Conservation (phyloP, 1,140 invertebrate species). For the Leptopilina clavipes region DNA sequence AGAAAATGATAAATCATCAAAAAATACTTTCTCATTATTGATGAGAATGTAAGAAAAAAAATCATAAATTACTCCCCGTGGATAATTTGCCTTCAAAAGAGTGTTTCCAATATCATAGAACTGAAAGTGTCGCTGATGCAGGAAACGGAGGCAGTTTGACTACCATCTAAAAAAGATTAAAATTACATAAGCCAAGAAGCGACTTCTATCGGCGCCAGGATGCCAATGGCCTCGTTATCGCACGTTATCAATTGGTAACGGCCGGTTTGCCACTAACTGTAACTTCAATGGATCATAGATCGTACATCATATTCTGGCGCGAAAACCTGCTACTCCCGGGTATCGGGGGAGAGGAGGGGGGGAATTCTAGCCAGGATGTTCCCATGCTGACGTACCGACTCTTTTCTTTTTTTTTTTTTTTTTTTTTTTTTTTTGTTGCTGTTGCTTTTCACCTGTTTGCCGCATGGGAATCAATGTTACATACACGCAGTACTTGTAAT, state of each 20-base stretch:
- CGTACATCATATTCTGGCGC: slow-evolving; percentile 62
- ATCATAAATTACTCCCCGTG: too few relatives aligned
- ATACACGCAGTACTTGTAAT: slow-evolving; percentile 47
- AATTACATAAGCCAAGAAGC: slow-evolving; percentile 29
- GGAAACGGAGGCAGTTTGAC: slow-evolving; percentile 19
- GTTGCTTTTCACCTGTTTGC: slow-evolving; percentile 46
- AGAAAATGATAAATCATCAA: too few relatives aligned
- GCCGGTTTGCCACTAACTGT: slow-evolving; percentile 65
- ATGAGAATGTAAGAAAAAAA: too few relatives aligned
- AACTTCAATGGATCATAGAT: slow-evolving; percentile 66
- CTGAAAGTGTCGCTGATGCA: slow-evolving; percentile 20
- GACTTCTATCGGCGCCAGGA: slow-evolving; percentile 49
- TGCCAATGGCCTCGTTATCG: slow-evolving; percentile 64
- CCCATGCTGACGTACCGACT: slow-evolving; percentile 58
- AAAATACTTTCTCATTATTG: too few relatives aligned
- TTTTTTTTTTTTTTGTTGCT: too few relatives aligned
- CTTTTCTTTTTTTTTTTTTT: slow-evolving; percentile 42
- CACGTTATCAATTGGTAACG: slow-evolving; percentile 65
- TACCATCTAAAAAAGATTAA: slow-evolving; percentile 1
- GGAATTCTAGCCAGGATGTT: slow-evolving; percentile 61
- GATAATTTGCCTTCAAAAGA: too few relatives aligned
- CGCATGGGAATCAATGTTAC: slow-evolving; percentile 61
- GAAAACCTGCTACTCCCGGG: slow-evolving; percentile 52
- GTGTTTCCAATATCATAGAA: not conserved
- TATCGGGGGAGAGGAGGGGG: not conserved